Evolutionary conservation across 2,797 vertebrate species (phyloP), one percentile per base, ranked within the genome.

Genomic region (Meda fulgida): DNA sequence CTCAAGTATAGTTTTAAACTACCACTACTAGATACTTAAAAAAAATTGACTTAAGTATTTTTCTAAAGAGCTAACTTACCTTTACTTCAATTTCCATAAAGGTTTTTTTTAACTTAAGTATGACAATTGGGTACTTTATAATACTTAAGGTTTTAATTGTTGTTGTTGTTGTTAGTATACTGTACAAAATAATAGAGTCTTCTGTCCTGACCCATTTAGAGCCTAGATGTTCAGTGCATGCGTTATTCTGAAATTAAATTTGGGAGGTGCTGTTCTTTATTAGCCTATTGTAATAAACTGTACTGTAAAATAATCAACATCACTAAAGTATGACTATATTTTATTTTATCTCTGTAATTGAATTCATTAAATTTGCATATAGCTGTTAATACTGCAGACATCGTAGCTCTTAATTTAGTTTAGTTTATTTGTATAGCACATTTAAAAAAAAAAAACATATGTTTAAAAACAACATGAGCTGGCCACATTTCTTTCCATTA

Each of bases 271-370:
- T 83, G 40, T 66, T 18, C 16, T 48, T 26, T 36, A 83, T 76
- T 16, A 75, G 81, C 58, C 26, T 38, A 76, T 38, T 66, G 23
- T 51, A n/a, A 65, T 76, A 51, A 76, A 36, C 60, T 31, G 26
- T 65, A 18, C 60, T 18, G 14, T 18, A 31, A 8, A 65, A 31
- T 31, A 2, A 18, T 31, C 26, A 31, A 7, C 60, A 65, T 18
- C 26, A 65, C 2, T 60, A 31, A 65, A 65, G 29, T 31, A 38
- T 46, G n/a, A 60, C n/a, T 21, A 19, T 65, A 31, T 48, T 26
- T 48, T 1, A 65, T 48, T 46, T 73, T 21, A 60, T 46, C 23
- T 31, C 34, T 3, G 8, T 36, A 51, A 65, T 46, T 60, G 0
- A 60, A 63, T 60, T 46, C 0, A 48, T n/a, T 34, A 19, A 19